A percentile compares a stretch with the other conserved stretches of the same genome.
Conservation (phyloP, 2,797 vertebrate genomes). For the Crax fasciolata region DNA sequence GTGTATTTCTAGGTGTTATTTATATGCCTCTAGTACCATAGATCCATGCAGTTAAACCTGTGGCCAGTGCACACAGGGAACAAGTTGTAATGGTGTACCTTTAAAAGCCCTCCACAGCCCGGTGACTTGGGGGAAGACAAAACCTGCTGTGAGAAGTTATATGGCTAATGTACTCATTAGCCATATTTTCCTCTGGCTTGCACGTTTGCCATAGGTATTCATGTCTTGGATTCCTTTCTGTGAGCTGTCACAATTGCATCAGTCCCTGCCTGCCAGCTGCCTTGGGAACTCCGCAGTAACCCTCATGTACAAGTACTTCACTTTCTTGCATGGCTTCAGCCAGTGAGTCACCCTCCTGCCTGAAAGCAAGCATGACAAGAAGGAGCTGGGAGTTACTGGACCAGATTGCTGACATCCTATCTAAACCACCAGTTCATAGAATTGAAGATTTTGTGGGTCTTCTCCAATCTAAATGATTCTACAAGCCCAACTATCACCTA, state of each 20-base stretch:
- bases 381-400: not conserved
- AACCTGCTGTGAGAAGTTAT: not conserved
- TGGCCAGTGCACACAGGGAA: not conserved
- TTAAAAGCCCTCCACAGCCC: not conserved
- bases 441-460: not conserved
- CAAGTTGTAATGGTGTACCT: too few relatives aligned
- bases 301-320: not conserved
- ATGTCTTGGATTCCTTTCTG: not conserved
- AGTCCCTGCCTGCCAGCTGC: not conserved
- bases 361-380: not conserved
- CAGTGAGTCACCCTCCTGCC: not conserved
- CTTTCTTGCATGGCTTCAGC: not conserved
- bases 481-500: not conserved
- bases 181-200: not conserved
- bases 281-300: not conserved
- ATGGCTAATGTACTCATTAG: not conserved
- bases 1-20: not conserved
- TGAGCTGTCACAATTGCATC: not conserved
- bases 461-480: not conserved
- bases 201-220: not conserved
- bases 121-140: not conserved
- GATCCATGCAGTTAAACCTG: not conserved
- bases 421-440: not conserved
- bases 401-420: not conserved
- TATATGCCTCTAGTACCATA: not conserved